Evolutionary conservation across 2,113 vertebrate genomes (phyloP).

Genomic region (Mugil cephalus): DNA sequence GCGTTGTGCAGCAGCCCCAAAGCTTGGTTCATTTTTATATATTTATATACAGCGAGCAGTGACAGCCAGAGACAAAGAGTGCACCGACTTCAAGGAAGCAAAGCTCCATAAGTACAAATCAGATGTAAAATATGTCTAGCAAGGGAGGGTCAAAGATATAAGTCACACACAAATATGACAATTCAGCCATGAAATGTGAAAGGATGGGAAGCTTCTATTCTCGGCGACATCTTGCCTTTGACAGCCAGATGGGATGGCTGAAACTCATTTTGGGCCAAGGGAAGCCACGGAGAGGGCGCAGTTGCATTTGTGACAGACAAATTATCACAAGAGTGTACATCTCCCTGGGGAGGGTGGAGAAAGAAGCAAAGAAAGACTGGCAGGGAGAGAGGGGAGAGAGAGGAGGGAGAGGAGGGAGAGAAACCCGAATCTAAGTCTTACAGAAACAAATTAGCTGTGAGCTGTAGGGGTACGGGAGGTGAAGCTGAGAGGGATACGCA

Average conservation of each 20-base stretch:
- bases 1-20: conserved; percentile 45
- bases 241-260: conserved; percentile 79
- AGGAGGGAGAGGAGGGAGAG: conserved; percentile 15
- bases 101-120: conserved; percentile 64
- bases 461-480: conserved; percentile 65
- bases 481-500: conserved; percentile 67
- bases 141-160: conserved; percentile 67
- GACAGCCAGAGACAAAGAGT: conserved; percentile 56
- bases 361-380: conserved; percentile 58
- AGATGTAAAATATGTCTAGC: conserved; percentile 70
- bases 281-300: conserved; percentile 69
- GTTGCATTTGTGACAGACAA: conserved; percentile 79
- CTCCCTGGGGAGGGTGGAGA: conserved; percentile 49
- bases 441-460: conserved; percentile 70
- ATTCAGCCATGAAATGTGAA: conserved; percentile 77
- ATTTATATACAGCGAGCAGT: conserved; percentile 44
- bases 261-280: conserved; percentile 70
- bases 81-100: conserved; percentile 35
- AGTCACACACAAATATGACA: conserved; percentile 72
- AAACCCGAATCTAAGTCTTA: conserved; percentile 36
- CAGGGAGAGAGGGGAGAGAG: conserved; percentile 42
- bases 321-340: conserved; percentile 72
- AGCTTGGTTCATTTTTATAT: conserved; percentile 46
- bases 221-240: conserved; percentile 68
- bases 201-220: conserved; percentile 76